Base-by-base conservation (phyloP, 2,797 vertebrate species). In the Hoplostethus mediterraneus region DNA sequence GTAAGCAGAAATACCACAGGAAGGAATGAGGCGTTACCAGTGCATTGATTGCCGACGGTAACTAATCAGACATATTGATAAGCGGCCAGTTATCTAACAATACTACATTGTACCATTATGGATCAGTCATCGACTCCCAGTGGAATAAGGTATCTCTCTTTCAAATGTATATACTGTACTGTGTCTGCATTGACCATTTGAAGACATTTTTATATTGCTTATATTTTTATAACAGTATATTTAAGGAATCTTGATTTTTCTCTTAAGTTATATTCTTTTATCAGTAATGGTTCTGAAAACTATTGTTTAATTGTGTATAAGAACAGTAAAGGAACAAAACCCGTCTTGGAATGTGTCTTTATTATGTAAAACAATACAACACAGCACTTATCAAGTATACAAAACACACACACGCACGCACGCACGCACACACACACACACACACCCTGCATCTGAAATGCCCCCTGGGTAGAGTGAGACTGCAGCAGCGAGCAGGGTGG, bases 401-500 rank as follows among this genome's bases (percentile, higher is more conserved):
- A 69, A 76, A 69, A 67, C 69, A 13, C 10, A 28, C 16, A 62
- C 12, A 33, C 5, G n/a, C 44, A 30, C 61, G 31, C 52, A 47
- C 69, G 63, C 64, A 63, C 11, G 63, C 25, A 70, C 61, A 86
- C 73, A 62, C 63, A 72, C 1, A 63, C 31, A 67, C 67, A 63
- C 61, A 38, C 10, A 58, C 59, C 36, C 78, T 63, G 64, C 58
- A 58, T 74, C 71, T 49, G 52, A 77, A 77, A 71, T 56, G 59
- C 56, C 77, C 67, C 77, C 59, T 53, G 67, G 81, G 81, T 71
- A 68, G 77, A 83, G 67, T 52, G 65, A 77, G 76, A 81, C 85
- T 91, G 90, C 90, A 80, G 89, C 88, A 84, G 64, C 6, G 33
- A 81, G 78, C 71, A 67, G 86, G 89, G 90, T 54, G 90, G 87